Evolutionary conservation across 2,888 invertebrate species (phyloP), one percentile per base, ranked within the genome.

Genomic region (Cosmia trapezina): DNA sequence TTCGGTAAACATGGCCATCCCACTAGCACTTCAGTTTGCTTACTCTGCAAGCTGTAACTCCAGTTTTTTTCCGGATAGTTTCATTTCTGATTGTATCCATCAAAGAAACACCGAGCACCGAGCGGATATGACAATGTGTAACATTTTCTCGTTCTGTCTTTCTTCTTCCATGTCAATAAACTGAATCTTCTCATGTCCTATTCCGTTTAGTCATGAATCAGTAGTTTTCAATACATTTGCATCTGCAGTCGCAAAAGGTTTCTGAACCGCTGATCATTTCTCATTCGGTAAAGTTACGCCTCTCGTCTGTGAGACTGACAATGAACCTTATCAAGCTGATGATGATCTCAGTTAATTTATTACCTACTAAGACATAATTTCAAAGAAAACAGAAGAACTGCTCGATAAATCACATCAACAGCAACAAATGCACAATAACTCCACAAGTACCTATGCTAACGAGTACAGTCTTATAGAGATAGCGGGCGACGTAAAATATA

Each of bases 401-500:
- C 49, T 49, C 33, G 54, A 45, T 47, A 45, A 28, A 60, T 28
- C n/a, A 53, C 37, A 62, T 49, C 65, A 53, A 63, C 17, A 70
- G 28, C 47, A 56, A 65, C 51, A 51, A 73, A 78, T 79, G 61
- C 83, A 68, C 79, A 83, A 68, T 68, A 74, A 74, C 67, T 63
- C 54, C 75, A 70, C 49, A 74, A 83, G 60, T 54, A n/a, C n/a
- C n/a, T n/a, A 60, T 73, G 72, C 76, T 81, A 80, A 85, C 81
- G 73, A 84, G 80, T 71, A 79, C 71, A 86, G 80, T 83, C 78
- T 86, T 75, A 83, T 70, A 82, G 80, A 86, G 86, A 80, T 83
- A 80, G 81, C 76, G 65, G 67, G 68, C 76, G 73, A 76, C 83
- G 70, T 85, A 84, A 86, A 85, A 86, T 83, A 81, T 85, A 83